Base-by-base conservation (phyloP, 2,888 invertebrate species). In the Dromius quadrimaculatus region DNA sequence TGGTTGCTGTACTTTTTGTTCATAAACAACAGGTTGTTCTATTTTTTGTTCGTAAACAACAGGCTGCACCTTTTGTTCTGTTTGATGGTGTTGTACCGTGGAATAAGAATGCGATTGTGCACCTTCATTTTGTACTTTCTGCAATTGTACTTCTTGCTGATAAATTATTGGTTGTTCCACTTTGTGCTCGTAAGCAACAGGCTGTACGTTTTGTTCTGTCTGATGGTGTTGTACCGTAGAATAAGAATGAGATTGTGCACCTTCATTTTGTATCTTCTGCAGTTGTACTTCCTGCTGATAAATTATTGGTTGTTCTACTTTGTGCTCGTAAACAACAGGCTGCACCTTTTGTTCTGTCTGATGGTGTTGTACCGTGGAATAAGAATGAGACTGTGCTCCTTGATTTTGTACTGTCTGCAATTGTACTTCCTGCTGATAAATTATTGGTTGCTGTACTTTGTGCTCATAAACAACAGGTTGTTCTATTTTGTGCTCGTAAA, bases 401-500 rank as follows among this genome's bases (percentile, higher is more conserved):
- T n/a, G n/a, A n/a, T n/a, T n/a, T n/a, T n/a, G n/a, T n/a, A n/a
- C n/a, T n/a, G n/a, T n/a, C n/a, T n/a, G n/a, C n/a, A n/a, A n/a
- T n/a, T n/a, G n/a, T n/a, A n/a, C n/a, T n/a, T n/a, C n/a, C n/a
- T n/a, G 5, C 9, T 9, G 4, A 9, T 32, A 32, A 22, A n/a
- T 54, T 43, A 43, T 1, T 13, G 15, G 43, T 65, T 47, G 32
- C n/a, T 28, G 28, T 59, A 69, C 19, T 11, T 41, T 20, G n/a
- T 66, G 65, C 13, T 73, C 45, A 32, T 71, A 70, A n/a, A 28
- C 68, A n/a, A 72, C 8, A 9, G 71, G 72, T 41, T 54, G 38
- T 34, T 43, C 13, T 41, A 41, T 23, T 23, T 59, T 36, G 34
- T 59, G 59, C 34, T 57, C 57, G 2, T 59, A 19, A 36, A 59